A percentile compares a stretch with the other conserved stretches of the same genome.
Conservation (phyloP, 2,113 vertebrate genomes). For the Indri indri region DNA sequence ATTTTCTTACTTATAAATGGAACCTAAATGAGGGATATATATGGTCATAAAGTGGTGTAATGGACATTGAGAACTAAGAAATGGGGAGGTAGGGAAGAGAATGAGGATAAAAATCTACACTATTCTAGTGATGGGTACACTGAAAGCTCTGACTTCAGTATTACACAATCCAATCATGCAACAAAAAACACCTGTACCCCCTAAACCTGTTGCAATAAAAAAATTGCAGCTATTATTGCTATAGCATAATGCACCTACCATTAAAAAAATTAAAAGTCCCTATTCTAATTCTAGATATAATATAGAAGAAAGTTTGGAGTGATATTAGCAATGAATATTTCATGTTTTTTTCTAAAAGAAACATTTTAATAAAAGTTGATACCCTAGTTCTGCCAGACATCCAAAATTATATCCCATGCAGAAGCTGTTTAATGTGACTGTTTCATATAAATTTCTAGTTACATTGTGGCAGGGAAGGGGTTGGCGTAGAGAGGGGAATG, state of each 20-base stretch:
- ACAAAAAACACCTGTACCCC: too few relatives aligned
- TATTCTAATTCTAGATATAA: constrained; percentile 55
- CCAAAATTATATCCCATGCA: constrained; percentile 46
- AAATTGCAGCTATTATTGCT: constrained; percentile 1
- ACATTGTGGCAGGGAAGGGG: not conserved
- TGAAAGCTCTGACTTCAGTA: too few relatives aligned
- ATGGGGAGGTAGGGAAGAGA: too few relatives aligned
- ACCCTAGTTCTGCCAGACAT: constrained; percentile 35
- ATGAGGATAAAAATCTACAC: too few relatives aligned
- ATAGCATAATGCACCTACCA: not conserved
- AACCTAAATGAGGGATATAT: too few relatives aligned
- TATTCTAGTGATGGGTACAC: too few relatives aligned
- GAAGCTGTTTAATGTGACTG: not conserved
- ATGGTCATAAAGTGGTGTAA: too few relatives aligned
- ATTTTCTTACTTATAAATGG: too few relatives aligned
- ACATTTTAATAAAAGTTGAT: constrained; percentile 68
- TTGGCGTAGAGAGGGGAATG: not conserved
- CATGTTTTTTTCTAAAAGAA: constrained; percentile 54
- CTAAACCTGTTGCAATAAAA: too few relatives aligned
- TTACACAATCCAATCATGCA: too few relatives aligned
- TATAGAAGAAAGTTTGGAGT: constrained; percentile 52
- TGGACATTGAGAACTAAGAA: too few relatives aligned
- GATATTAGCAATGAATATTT: constrained; percentile 69
- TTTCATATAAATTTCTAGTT: not conserved
- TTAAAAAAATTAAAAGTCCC: constrained; percentile 33